phyloP scores from a whole-genome alignment of 2,797 vertebrate genomes.

The Phylloscopus collybita region DNA sequence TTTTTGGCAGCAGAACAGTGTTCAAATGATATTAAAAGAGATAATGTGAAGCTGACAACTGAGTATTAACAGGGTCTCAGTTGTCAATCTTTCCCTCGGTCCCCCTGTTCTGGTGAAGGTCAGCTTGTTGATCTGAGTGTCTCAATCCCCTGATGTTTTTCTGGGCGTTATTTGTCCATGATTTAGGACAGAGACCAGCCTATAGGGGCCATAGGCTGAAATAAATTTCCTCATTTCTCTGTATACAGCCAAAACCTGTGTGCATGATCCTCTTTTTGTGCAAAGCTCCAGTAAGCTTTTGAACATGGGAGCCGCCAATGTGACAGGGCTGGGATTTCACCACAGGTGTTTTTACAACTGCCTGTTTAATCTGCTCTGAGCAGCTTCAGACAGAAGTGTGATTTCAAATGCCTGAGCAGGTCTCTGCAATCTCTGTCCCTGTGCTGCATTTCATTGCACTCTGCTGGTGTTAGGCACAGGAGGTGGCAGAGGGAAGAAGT shows the following conservation, averaged over 20 bases:
- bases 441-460: background rate
- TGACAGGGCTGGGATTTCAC: background rate
- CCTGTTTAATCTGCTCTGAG: background rate
- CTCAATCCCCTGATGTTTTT: background rate
- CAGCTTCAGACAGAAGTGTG: background rate
- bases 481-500: background rate
- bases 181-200: background rate
- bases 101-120: background rate
- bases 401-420: constrained; percentile 15
- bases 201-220: background rate
- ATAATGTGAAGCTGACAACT: background rate
- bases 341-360: background rate
- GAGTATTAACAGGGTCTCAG: background rate
- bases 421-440: background rate
- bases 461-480: background rate
- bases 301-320: background rate
- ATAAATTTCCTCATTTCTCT: background rate
- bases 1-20: background rate
- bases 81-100: background rate
- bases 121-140: background rate
- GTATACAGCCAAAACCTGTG: background rate
- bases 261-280: background rate
- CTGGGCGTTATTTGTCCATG: background rate
- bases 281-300: background rate
- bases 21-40: background rate